These are phyloP conservation scores for Esox lucius DNA, from an alignment of 2,797 vertebrate genomes.

Conservation along the genomic window DNA sequence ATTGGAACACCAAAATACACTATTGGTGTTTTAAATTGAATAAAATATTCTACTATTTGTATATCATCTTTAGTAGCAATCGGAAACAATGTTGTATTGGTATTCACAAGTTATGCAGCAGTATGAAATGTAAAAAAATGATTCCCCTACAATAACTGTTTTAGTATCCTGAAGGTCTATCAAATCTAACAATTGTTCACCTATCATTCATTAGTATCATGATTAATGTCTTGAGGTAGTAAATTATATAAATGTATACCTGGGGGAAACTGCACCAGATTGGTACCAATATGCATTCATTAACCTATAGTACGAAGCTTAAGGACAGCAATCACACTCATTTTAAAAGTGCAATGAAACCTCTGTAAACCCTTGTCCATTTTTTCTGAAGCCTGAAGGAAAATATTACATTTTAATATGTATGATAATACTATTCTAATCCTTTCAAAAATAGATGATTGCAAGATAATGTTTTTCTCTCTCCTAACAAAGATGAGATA, in stretches of 20 bases:
- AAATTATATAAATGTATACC: conserved; percentile 38
- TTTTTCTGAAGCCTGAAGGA: background rate
- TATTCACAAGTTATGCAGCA: background rate
- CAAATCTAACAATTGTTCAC: conserved; percentile 5
- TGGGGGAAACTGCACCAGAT: conserved; percentile 22
- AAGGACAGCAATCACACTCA: conserved; percentile 4
- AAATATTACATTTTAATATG: background rate
- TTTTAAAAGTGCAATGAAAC: background rate
- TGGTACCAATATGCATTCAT: conserved; percentile 32
- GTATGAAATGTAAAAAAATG: background rate
- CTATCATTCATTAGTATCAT: conserved; percentile 34
- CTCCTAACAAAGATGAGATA: background rate
- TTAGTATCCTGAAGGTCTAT: conserved; percentile 3
- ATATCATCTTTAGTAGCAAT: background rate
- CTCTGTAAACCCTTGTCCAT: background rate
- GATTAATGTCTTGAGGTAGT: conserved; percentile 34
- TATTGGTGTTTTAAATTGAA: conserved; percentile 7
- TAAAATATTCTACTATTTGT: background rate
- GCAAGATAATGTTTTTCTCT: background rate
- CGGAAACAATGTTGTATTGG: background rate
- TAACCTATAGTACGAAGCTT: conserved; percentile 22
- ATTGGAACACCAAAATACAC: conserved; percentile 15
- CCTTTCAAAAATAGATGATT: background rate
- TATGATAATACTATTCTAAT: background rate
- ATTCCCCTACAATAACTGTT: background rate